phyloP scores from a whole-genome alignment of 2,888 invertebrate genomes.

The Sphinx pinastri region DNA sequence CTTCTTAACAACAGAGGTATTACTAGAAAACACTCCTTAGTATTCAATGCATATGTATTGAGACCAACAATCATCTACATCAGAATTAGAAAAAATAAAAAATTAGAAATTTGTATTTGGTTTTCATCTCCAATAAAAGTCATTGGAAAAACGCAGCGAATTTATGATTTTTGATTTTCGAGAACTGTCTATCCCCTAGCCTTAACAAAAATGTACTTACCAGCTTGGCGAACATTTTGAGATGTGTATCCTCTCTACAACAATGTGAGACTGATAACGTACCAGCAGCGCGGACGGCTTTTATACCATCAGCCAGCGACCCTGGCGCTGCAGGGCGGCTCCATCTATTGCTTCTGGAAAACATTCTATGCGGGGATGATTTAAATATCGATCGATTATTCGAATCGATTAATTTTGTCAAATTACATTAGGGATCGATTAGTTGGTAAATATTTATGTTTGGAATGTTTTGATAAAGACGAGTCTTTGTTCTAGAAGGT shows the following conservation, averaged over 20 bases:
- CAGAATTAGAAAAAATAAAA: no score
- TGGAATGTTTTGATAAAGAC: not conserved
- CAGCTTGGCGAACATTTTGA: constrained; percentile 76
- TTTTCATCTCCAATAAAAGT: no score
- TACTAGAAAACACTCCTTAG: no score
- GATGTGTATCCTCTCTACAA: constrained; percentile 72
- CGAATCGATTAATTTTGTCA: not conserved
- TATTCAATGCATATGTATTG: no score
- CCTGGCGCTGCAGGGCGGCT: constrained; percentile 31
- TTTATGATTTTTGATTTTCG: not conserved
- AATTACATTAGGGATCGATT: not conserved
- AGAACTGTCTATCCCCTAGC: constrained; percentile 2
- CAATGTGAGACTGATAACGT: constrained; percentile 72
- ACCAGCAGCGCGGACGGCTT: constrained; percentile 36
- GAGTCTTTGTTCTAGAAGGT: no score
- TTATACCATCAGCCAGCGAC: constrained; percentile 41
- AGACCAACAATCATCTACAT: no score
- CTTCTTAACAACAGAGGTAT: no score
- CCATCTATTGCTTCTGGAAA: constrained; percentile 27
- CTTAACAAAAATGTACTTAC: constrained; percentile 52
- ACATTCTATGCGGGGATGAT: constrained; percentile 1
- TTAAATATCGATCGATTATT: no score
- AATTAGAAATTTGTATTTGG: no score
- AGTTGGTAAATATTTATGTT: not conserved
- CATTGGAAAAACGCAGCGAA: no score